Percentiles rank a stretch among this genome's conserved stretches.
These are phyloP conservation scores for Anodontia alba DNA, from an alignment of 2,888 invertebrate genomes.

Conservation along the genomic window DNA sequence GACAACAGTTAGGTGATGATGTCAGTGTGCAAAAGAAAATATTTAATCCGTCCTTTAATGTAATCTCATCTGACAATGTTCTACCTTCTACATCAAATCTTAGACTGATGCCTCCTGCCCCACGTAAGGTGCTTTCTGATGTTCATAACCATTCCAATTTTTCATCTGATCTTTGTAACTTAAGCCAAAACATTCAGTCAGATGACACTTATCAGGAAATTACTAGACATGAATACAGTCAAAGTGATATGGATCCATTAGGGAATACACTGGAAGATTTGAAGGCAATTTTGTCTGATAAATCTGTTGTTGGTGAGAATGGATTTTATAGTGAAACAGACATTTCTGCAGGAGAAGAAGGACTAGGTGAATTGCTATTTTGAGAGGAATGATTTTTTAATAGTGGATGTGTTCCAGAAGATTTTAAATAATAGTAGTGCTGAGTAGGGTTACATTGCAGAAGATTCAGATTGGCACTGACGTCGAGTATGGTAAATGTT, in stretches of 20 bases:
- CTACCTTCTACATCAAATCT: not conserved
- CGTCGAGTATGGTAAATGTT: too few relatives aligned
- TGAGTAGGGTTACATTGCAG: too few relatives aligned
- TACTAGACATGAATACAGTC: not conserved
- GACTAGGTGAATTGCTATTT: not conserved
- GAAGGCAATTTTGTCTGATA: constrained; percentile 6
- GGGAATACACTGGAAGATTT: constrained; percentile 1
- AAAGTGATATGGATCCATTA: not conserved
- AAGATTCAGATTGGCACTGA: too few relatives aligned
- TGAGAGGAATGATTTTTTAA: not conserved
- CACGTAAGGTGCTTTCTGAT: not conserved
- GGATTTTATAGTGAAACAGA: not conserved
- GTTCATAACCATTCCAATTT: not conserved
- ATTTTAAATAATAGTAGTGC: too few relatives aligned
- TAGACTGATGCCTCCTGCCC: not conserved
- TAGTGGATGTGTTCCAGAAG: too few relatives aligned
- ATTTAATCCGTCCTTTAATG: constrained; percentile 4
- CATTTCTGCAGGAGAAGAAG: not conserved
- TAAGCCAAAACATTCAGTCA: not conserved
- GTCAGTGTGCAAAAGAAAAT: not conserved
- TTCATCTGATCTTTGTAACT: not conserved
- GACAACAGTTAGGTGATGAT: not conserved
- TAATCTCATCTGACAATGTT: not conserved
- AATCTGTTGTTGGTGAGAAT: not conserved
- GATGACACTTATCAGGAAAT: constrained; percentile 6